These are phyloP conservation scores for Todiramphus saurophagus DNA, from an alignment of 2,113 vertebrate species.

Conservation along the genomic window DNA sequence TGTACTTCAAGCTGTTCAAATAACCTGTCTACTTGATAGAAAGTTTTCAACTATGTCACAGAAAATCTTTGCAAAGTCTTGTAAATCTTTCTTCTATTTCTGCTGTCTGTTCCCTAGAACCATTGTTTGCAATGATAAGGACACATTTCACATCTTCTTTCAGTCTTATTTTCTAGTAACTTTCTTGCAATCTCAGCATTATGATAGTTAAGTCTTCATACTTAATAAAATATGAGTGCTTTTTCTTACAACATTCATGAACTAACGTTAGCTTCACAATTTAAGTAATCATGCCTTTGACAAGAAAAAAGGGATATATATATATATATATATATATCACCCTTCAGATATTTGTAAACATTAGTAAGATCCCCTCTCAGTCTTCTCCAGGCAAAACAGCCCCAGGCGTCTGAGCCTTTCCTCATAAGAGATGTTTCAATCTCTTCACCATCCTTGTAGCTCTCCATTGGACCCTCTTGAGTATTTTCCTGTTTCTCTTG, in stretches of 20 bases:
- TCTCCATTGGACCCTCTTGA: no score
- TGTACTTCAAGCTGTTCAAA: slow-evolving; percentile 33
- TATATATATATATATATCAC: no score
- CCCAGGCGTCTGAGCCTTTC: no score
- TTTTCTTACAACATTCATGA: slow-evolving; percentile 25
- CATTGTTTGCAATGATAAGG: slow-evolving; percentile 25
- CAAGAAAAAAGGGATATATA: background rate
- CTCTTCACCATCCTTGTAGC: no score
- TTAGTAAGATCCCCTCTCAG: no score
- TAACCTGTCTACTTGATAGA: background rate
- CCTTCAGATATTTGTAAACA: no score
- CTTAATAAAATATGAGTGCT: slow-evolving; percentile 32
- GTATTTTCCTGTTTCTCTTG: no score
- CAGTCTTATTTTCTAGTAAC: slow-evolving; percentile 30
- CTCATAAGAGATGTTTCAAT: no score
- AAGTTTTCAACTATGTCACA: background rate
- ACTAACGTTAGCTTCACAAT: background rate
- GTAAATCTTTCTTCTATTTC: background rate
- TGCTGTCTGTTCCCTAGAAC: slow-evolving; percentile 17
- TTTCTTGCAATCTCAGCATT: slow-evolving; percentile 59
- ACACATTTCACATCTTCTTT: slow-evolving; percentile 6
- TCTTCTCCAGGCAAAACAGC: no score
- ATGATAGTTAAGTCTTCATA: slow-evolving; percentile 20
- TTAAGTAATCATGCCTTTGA: background rate
- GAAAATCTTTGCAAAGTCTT: slow-evolving; percentile 6